phyloP scores from a whole-genome alignment of 2,113 vertebrate genomes.

The Elephas maximus region DNA sequence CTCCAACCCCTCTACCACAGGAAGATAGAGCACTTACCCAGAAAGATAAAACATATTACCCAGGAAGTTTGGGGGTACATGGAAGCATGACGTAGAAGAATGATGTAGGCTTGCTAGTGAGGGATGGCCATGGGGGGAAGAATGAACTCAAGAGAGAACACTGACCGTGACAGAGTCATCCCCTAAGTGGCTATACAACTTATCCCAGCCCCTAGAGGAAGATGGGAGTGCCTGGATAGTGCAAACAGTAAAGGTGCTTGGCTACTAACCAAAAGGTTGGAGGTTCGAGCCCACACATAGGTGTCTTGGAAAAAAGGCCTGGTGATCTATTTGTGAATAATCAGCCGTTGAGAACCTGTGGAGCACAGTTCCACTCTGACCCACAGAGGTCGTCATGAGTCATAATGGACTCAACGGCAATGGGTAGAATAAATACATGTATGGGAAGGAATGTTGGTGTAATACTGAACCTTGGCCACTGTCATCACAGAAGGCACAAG shows the following conservation, averaged over 20 bases:
- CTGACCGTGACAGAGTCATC: neutral
- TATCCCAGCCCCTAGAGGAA: neutral
- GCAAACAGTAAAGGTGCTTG: no score
- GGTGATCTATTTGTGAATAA: neutral
- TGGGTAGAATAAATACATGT: neutral
- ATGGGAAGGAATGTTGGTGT: rapidly evolving
- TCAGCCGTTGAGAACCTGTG: neutral
- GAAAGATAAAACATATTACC: rapidly evolving
- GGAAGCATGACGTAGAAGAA: neutral
- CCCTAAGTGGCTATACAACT: neutral
- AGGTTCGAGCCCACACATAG: neutral
- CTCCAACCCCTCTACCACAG: rapidly evolving
- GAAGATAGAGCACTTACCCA: neutral
- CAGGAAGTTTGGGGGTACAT: neutral
- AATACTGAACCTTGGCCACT: neutral
- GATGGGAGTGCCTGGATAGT: no score
- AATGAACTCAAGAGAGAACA: rapidly evolving
- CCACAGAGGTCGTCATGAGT: neutral
- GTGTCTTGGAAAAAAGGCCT: neutral
- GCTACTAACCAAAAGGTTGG: neutral
- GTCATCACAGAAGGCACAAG: neutral
- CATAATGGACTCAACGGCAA: neutral
- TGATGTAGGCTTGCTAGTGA: neutral
- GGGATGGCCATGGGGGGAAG: rapidly evolving
- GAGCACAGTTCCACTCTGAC: neutral